phyloP scores from a whole-genome alignment of 2,888 invertebrate species.

The Mimas tiliae region DNA sequence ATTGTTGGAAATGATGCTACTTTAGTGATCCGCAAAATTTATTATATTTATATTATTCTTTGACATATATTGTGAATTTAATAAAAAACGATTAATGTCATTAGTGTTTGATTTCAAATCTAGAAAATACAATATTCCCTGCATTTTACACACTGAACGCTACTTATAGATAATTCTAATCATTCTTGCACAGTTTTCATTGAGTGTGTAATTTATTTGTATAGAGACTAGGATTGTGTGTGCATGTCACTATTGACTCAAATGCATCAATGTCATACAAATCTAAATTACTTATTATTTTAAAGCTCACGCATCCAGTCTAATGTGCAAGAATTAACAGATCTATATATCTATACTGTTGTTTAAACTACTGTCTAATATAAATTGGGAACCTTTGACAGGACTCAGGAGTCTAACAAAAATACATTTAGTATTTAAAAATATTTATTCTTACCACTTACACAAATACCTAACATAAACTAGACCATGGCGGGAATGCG shows the following conservation, averaged over 20 bases:
- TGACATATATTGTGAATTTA: conserved; percentile 83
- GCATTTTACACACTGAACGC: not conserved
- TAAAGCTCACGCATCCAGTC: too few relatives aligned
- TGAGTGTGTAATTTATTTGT: too few relatives aligned
- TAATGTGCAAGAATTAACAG: too few relatives aligned
- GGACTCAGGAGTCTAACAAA: not conserved
- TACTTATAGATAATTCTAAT: too few relatives aligned
- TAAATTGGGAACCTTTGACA: not conserved
- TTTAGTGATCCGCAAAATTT: conserved; percentile 74
- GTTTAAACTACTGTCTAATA: too few relatives aligned
- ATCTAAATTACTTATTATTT: too few relatives aligned
- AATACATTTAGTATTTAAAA: conserved; percentile 2
- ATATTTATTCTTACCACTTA: conserved; percentile 8
- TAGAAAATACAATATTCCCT: not conserved
- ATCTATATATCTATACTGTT: too few relatives aligned
- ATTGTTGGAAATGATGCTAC: conserved; percentile 69
- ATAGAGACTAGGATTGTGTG: too few relatives aligned
- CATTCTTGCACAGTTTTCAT: too few relatives aligned
- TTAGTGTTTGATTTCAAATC: conserved; percentile 59
- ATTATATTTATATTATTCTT: conserved; percentile 83
- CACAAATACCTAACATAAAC: conserved; percentile 67
- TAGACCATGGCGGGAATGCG: conserved; percentile 94
- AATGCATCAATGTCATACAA: too few relatives aligned
- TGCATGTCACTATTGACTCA: too few relatives aligned
- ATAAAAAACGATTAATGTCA: conserved; percentile 78